Conservation (phyloP, 2,113 vertebrate species). For the Antigone vipio region DNA sequence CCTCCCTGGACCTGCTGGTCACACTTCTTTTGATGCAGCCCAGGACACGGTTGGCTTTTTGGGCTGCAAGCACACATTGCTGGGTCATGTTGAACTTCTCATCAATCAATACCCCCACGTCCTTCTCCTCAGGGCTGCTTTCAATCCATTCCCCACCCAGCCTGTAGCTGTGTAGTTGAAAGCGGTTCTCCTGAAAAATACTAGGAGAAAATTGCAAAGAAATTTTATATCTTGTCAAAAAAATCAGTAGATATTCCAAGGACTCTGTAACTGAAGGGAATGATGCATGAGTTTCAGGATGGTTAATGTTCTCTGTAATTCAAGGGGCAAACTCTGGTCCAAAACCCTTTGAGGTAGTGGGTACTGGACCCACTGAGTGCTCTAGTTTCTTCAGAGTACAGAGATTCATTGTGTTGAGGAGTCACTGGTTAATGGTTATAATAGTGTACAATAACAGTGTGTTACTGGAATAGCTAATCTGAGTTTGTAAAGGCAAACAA, state of each 20-base stretch:
- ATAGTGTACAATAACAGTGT: background rate
- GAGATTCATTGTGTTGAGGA: background rate
- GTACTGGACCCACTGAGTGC: background rate
- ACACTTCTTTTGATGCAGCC: no score
- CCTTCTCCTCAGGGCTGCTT: no score
- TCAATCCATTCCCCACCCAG: no score
- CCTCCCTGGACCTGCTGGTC: no score
- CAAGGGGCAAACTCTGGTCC: background rate
- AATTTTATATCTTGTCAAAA: background rate
- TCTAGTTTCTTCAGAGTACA: background rate
- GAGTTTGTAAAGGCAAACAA: background rate
- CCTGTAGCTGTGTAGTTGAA: background rate
- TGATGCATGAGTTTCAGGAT: background rate
- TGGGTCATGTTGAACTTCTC: no score
- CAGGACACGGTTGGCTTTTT: no score
- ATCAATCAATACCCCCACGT: no score
- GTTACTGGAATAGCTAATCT: background rate
- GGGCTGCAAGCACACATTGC: no score
- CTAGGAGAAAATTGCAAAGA: background rate
- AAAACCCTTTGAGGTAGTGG: background rate
- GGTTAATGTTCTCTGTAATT: background rate
- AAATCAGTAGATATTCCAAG: background rate
- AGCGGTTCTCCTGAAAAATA: background rate
- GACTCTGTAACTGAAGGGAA: background rate
- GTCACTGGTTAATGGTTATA: slow-evolving; percentile 17